Percentiles rank a stretch among this genome's conserved stretches.
Evolutionary conservation across 2,797 vertebrate genomes (phyloP).

Genomic region (Acanthurus tractus): DNA sequence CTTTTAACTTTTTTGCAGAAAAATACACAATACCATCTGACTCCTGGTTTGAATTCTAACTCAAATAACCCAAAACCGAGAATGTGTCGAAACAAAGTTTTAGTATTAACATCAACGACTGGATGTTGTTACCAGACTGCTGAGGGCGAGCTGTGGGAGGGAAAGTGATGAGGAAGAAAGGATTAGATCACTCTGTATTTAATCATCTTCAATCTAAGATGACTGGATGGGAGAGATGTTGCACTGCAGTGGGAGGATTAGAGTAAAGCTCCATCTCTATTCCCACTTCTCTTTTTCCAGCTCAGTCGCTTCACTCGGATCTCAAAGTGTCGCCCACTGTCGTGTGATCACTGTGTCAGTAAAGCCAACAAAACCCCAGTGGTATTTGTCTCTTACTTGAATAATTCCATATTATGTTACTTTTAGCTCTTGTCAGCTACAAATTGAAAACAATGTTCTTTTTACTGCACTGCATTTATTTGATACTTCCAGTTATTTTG

Average conservation of each 20-base stretch:
- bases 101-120: not conserved
- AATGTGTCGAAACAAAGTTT: not conserved
- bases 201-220: slow-evolving; percentile 67
- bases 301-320: slow-evolving; percentile 6
- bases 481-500: too few relatives aligned
- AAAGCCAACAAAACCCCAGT: slow-evolving; percentile 9
- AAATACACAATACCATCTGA: not conserved
- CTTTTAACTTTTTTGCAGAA: not conserved
- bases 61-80: not conserved
- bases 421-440: too few relatives aligned
- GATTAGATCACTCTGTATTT: slow-evolving; percentile 59
- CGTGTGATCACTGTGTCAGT: slow-evolving; percentile 15
- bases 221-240: slow-evolving; percentile 53
- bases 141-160: slow-evolving; percentile 13
- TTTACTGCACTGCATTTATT: too few relatives aligned
- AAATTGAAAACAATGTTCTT: too few relatives aligned
- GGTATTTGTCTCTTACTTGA: too few relatives aligned
- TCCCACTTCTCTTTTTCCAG: slow-evolving; percentile 11
- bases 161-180: slow-evolving; percentile 26
- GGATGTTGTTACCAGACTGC: slow-evolving; percentile 17
- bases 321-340: slow-evolving; percentile 24
- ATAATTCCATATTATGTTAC: too few relatives aligned
- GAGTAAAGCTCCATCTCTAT: slow-evolving; percentile 38
- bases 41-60: not conserved
- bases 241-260: slow-evolving; percentile 65